Base-by-base conservation (phyloP, 2,888 invertebrate genomes). In the Caenorhabditis angaria region DNA sequence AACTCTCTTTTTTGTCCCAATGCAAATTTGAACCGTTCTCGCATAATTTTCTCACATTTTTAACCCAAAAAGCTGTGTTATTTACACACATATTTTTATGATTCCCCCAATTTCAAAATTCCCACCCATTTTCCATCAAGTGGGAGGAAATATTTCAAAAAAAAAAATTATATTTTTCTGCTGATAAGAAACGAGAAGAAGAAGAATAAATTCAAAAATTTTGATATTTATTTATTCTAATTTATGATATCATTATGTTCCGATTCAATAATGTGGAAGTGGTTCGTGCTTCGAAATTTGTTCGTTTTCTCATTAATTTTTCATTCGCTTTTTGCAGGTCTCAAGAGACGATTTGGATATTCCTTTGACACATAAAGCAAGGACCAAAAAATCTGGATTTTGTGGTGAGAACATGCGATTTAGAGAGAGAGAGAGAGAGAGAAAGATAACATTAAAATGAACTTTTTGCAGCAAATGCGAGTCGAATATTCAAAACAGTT, bases 401-500 rank as follows among this genome's bases (percentile, higher is more conserved):
- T 41, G 41, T 41, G 41, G 24, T 50, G 22, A 50, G 22, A 4
- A n/a, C n/a, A n/a, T n/a, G n/a, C n/a, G n/a, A n/a, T n/a, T n/a
- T n/a, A n/a, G n/a, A n/a, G n/a, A n/a, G n/a, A n/a, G n/a, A n/a
- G n/a, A n/a, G n/a, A n/a, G n/a, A n/a, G n/a, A n/a, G n/a, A n/a
- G n/a, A n/a, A n/a, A n/a, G n/a, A n/a, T n/a, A n/a, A 14, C 5
- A 22, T 50, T 50, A 5, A 4, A 50, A 24, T 50, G 22, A 41
- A n/a, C n/a, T n/a, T n/a, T n/a, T n/a, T 56, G 3, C 32, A 56
- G 55, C 8, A 32, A 56, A 56, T 32, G 20, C 20, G 22, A 61
- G 48, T 48, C 56, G 53, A 14, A 24, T 71, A 1, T 71, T 77
- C 57, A 61, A 60, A 25, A 60, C 68, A 0, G 75, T 77, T 1